Base-by-base conservation (phyloP, 2,797 vertebrate species). In the Alouatta caraya region DNA sequence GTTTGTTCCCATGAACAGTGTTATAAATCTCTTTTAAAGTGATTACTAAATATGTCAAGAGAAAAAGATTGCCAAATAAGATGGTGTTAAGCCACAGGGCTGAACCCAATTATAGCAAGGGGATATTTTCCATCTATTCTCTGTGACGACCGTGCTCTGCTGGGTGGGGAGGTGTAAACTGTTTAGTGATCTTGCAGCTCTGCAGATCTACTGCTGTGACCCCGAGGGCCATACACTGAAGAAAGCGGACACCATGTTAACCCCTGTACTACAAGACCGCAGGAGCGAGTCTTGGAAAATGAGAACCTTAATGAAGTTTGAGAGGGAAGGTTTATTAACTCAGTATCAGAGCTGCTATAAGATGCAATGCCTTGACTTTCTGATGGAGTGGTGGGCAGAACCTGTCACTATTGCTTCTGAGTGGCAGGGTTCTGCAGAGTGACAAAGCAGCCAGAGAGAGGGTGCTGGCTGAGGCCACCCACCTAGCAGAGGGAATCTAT, bases 1-100 rank as follows among this genome's bases (percentile, higher is more conserved):
- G 95, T 97, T 97, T 97, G 91, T 94, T 96, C 70, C 85, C 70
- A 95, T 78, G 86, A 91, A 44, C 70, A 86, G 90, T 73, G 75
- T 90, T 96, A 97, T 95, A 98, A 98, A 97, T 97, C 92, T 98
- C 88, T 88, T 90, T 97, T 97, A 97, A 92, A 96, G 73, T 94
- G 97, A 97, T 98, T 98, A 98, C 96, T 95, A 98, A 98, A 97
- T 96, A 97, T 67, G 81, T 97, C 96, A 97, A 94, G 96, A 96
- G 90, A 78, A 96, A 96, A 98, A 93, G 94, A 97, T 94, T 94
- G 84, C 97, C 94, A 97, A 94, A 95, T 93, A 97, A 96, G 95
- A 97, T 96, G 95, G 90, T 97, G 85, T 96, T 97, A 97, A 97
- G 97, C 94, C 80, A 96, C 82, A 97, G 90, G 92, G 81, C 78